A percentile compares a stretch with the other conserved stretches of the same genome.
These are phyloP conservation scores for Pelagia noctiluca DNA, from an alignment of 30 jellyfish, hydroid and myxozoan genomes.

Conservation along the genomic window DNA sequence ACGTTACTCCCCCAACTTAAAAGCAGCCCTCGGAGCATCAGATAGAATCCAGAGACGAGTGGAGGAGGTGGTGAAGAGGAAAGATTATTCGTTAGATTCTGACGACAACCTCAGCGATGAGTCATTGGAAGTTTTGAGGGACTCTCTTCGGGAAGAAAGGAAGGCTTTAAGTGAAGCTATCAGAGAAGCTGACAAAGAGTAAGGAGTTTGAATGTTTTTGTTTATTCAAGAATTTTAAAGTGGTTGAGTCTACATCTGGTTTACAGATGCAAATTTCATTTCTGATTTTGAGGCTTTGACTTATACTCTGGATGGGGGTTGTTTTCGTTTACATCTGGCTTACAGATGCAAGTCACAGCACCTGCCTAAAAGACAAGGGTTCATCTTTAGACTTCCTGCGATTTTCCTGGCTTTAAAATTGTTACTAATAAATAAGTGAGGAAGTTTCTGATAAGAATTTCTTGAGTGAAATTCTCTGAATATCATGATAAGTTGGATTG, in stretches of 20 bases:
- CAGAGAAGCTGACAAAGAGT: conserved; percentile 97
- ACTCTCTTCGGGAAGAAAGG: conserved; percentile 92
- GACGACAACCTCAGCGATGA: conserved; percentile 80
- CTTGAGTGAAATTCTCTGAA: no score
- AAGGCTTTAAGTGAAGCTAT: conserved; percentile 92
- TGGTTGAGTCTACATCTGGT: no score
- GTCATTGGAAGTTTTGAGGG: conserved; percentile 88
- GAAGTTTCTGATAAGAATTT: no score
- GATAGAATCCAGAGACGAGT: conserved; percentile 90
- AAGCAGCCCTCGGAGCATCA: conserved; percentile 90
- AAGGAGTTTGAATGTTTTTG: conserved; percentile 20
- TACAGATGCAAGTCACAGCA: no score
- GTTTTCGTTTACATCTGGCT: no score
- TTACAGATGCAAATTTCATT: no score
- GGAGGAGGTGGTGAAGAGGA: conserved; percentile 78
- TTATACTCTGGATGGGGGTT: neutral
- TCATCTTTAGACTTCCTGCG: no score
- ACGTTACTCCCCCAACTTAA: conserved; percentile 83
- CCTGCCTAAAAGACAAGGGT: no score
- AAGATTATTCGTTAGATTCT: conserved; percentile 73
- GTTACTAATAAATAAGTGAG: no score
- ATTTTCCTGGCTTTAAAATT: no score
- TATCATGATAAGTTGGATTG: no score
- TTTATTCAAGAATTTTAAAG: no score
- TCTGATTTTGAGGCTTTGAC: neutral